Evolutionary conservation across 92 coral and sea anemone genomes (phyloP).

Genomic region (Siderastrea radians): DNA sequence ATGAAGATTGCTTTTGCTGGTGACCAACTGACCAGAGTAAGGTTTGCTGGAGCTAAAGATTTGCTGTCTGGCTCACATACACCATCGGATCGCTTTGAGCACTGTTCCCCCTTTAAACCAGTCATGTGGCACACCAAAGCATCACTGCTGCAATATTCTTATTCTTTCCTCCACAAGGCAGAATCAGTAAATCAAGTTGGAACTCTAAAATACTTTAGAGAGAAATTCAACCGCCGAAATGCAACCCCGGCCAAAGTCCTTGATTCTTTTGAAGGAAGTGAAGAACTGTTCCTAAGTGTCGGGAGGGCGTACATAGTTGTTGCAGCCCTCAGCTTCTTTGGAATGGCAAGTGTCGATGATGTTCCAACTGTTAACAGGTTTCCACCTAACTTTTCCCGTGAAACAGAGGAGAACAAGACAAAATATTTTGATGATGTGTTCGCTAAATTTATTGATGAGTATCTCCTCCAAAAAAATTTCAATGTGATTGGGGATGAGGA

Average conservation of each 20-base stretch:
- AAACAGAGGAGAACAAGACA: background rate
- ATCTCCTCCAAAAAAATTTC: slow-evolving; percentile 14
- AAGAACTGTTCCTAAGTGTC: slow-evolving; percentile 33
- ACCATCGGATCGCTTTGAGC: too few species aligned
- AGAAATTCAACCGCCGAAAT: slow-evolving; percentile 71
- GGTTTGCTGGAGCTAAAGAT: too few species aligned
- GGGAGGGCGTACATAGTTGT: slow-evolving; percentile 56
- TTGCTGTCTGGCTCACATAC: too few species aligned
- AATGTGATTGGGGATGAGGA: slow-evolving; percentile 18
- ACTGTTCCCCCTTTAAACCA: too few species aligned
- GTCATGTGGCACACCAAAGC: too few species aligned
- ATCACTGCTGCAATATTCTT: too few species aligned
- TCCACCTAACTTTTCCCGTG: slow-evolving; percentile 8
- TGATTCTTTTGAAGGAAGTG: slow-evolving; percentile 79
- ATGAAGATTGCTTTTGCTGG: too few species aligned
- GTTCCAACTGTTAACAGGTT: slow-evolving; percentile 31
- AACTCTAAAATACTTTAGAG: too few species aligned
- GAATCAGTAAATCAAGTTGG: too few species aligned
- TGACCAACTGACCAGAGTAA: too few species aligned
- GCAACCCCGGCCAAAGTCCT: slow-evolving; percentile 79
- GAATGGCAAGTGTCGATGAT: slow-evolving; percentile 53
- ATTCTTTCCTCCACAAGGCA: too few species aligned
- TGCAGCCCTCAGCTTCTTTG: slow-evolving; percentile 75
- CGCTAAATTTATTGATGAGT: slow-evolving; percentile 23
- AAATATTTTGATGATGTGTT: too few species aligned